Base-by-base conservation (phyloP, 2,113 vertebrate species). In the Piaya cayana region DNA sequence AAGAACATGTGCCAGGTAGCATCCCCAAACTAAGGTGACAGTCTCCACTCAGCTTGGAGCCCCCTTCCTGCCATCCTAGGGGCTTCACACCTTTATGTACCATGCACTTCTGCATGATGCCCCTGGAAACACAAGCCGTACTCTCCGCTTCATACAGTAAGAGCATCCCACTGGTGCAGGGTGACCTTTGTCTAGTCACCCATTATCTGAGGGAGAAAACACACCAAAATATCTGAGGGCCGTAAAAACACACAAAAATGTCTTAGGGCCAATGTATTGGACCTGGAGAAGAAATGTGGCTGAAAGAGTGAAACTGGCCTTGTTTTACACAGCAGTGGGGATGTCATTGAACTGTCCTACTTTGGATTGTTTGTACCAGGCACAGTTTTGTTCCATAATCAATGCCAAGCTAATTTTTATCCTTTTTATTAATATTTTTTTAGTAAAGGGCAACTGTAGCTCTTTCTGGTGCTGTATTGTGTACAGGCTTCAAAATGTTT, bases 41-140 rank as follows among this genome's bases (percentile, higher is more conserved):
- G 8, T 18, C 50, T 70, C 25, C 5, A 5, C 34, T 55, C 3
- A 1, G 6, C 39, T 65, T 65, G 1, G 5, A 49, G 60, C 65
- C 11, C 15, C 19, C 8, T 25, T 65, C 7, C 52, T 86, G 52
- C 63, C 53, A 39, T 39, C 27, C 29, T 37, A 47, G 43, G 43
- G 29, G 21, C 15, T 76, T 76, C 0, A 0, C 21, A 47, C n/a
- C 50, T 15, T 60, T 81, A 36, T 1, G 1, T 59, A 29, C 18
- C 29, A 17, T 0, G 0, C 43, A n/a, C 14, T 37, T 58, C 71
- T 16, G 5, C 0, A 1, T 69, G 1, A 2, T 2, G 1, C 11
- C 22, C 29, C 56, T 90, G 81, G 47, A 86, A 76, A 81, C 1
- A 1, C 50, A 65, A 65, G 29, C 21, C 27, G 4, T 47, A 32